Conservation (phyloP, 2,888 invertebrate genomes). For the Leptopilina myrica region DNA sequence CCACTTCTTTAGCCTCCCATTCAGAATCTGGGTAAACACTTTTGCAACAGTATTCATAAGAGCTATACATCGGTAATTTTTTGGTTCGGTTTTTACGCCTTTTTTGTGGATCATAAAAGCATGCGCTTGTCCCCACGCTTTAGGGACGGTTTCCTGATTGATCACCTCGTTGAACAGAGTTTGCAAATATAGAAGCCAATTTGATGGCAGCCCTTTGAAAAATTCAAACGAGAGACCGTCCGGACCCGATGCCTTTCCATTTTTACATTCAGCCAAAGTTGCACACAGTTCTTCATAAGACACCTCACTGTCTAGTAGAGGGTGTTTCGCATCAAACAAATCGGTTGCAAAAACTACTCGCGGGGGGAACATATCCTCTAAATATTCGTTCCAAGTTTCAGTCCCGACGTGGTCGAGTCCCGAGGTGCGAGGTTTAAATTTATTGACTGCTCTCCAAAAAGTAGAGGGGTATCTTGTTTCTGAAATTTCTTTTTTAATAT, state of each 20-base stretch:
- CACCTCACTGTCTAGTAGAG: constrained; percentile 5
- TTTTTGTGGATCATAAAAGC: constrained; percentile 38
- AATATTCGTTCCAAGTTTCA: neutral
- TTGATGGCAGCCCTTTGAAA: constrained; percentile 26
- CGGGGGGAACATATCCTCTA: neutral
- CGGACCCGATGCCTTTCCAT: neutral
- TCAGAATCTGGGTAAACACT: constrained; percentile 19
- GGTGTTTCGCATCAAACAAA: constrained; percentile 18
- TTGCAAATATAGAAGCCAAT: constrained; percentile 25
- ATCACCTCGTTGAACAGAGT: constrained; percentile 6
- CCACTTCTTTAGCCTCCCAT: neutral
- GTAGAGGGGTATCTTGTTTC: neutral
- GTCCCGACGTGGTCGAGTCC: neutral
- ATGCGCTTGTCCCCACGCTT: constrained; percentile 21
- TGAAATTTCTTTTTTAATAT: neutral
- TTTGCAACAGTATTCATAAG: constrained; percentile 31
- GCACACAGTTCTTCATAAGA: constrained; percentile 4
- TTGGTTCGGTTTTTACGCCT: neutral
- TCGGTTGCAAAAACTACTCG: neutral
- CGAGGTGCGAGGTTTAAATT: neutral
- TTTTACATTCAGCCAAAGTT: constrained; percentile 24
- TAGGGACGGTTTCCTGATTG: neutral
- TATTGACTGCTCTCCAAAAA: neutral
- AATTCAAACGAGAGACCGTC: neutral
- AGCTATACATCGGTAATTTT: constrained; percentile 33